Evolutionary conservation across 2,797 vertebrate species (phyloP).

Genomic region (Pangasius djambal): DNA sequence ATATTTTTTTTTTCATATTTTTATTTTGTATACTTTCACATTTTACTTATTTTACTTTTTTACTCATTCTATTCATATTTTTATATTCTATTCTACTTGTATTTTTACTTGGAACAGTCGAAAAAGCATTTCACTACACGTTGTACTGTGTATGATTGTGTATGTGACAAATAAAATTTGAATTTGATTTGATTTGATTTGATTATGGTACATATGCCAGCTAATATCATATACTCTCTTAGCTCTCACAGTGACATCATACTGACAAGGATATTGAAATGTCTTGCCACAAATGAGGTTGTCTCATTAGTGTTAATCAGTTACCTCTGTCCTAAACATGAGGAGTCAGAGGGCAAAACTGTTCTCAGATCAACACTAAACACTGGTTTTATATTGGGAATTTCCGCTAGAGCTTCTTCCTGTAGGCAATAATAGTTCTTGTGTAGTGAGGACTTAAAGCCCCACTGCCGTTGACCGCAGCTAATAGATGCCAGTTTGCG

Average conservation of each 20-base stretch:
- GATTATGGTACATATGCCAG: neutral
- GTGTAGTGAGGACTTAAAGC: neutral
- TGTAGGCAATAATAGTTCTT: neutral
- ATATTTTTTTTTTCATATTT: no score
- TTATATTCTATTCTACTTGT: no score
- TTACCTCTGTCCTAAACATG: neutral
- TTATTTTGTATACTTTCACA: no score
- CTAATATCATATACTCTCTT: neutral
- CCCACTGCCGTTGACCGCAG: neutral
- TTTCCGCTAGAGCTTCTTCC: neutral
- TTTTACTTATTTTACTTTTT: no score
- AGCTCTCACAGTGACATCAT: constrained; percentile 1
- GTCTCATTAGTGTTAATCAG: neutral
- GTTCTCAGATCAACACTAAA: neutral
- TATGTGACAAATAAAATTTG: no score
- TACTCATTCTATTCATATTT: no score
- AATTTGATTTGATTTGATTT: no score
- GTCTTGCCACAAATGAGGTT: neutral
- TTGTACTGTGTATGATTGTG: no score
- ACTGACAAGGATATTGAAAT: neutral
- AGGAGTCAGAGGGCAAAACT: neutral
- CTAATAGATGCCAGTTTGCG: neutral
- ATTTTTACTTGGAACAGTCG: no score
- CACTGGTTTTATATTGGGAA: neutral
- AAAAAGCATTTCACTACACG: no score